Percentiles rank a stretch among this genome's conserved stretches.
These are phyloP conservation scores for Tanypteryx hageni DNA, from an alignment of 2,888 invertebrate genomes.

Conservation along the genomic window DNA sequence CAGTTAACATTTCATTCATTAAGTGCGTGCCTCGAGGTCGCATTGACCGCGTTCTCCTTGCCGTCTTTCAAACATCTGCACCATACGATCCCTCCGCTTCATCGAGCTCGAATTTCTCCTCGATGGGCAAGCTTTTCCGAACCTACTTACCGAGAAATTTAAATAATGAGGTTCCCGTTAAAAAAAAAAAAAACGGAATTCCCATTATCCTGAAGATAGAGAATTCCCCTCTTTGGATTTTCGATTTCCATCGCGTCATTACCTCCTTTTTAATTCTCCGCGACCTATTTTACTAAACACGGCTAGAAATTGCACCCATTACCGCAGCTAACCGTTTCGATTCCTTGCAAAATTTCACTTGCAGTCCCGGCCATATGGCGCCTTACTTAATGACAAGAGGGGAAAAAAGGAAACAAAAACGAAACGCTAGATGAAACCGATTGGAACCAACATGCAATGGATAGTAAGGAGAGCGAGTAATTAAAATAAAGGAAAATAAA, in stretches of 20 bases:
- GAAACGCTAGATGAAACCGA: too few species aligned
- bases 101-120: too few species aligned
- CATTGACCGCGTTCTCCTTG: too few species aligned
- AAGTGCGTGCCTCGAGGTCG: too few species aligned
- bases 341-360: background rate
- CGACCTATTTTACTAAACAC: background rate
- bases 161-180: background rate
- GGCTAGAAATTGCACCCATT: background rate
- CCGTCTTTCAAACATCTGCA: too few species aligned
- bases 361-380: background rate
- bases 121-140: too few species aligned
- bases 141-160: background rate
- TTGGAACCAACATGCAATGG: too few species aligned
- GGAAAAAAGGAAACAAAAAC: too few species aligned
- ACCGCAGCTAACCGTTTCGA: background rate
- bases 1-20: too few species aligned
- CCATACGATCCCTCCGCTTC: too few species aligned
- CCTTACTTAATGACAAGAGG: background rate
- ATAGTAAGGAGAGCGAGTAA: too few species aligned
- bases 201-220: background rate
- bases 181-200: background rate
- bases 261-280: background rate
- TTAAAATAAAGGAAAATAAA: too few species aligned
- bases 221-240: background rate
- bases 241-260: background rate